Percentiles rank a stretch among this genome's conserved stretches.
Evolutionary conservation across 2,888 invertebrate species (phyloP).

Genomic region (Spodoptera picta): DNA sequence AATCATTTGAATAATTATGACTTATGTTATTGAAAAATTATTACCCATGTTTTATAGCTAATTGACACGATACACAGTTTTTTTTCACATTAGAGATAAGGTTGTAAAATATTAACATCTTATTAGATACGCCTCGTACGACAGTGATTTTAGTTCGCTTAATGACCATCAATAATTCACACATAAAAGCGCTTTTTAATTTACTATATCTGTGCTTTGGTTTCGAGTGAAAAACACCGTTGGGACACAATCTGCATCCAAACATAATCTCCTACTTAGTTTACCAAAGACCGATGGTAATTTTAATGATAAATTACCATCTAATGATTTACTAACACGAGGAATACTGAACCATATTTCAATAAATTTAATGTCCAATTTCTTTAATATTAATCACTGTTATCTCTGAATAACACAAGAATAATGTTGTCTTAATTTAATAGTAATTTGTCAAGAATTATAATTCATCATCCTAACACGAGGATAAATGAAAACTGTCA

Average conservation of each 20-base stretch:
- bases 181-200: constrained; percentile 8
- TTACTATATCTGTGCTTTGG: constrained; percentile 16
- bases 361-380: constrained; percentile 20
- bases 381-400: constrained; percentile 24
- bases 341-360: constrained; percentile 25
- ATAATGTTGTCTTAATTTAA: constrained; percentile 15
- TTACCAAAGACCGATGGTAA: constrained; percentile 13
- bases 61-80: constrained; percentile 4
- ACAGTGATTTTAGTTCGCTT: constrained; percentile 13
- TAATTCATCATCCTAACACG: constrained; percentile 9
- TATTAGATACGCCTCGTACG: not conserved
- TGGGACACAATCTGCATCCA: constrained; percentile 20
- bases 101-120: constrained; percentile 2
- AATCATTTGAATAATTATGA: no score
- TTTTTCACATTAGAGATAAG: not conserved
- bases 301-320: constrained; percentile 32
- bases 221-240: constrained; percentile 25
- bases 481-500: constrained; percentile 19
- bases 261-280: constrained; percentile 34
- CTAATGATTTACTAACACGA: constrained; percentile 36
- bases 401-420: constrained; percentile 16
- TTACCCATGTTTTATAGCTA: no score
- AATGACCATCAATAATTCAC: constrained; percentile 23
- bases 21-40: constrained; percentile 3
- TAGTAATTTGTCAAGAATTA: constrained; percentile 18